Percentiles rank a stretch among this genome's conserved stretches.
Conservation (phyloP, 1,140 invertebrate genomes). For the Lordiphosa mommai region DNA sequence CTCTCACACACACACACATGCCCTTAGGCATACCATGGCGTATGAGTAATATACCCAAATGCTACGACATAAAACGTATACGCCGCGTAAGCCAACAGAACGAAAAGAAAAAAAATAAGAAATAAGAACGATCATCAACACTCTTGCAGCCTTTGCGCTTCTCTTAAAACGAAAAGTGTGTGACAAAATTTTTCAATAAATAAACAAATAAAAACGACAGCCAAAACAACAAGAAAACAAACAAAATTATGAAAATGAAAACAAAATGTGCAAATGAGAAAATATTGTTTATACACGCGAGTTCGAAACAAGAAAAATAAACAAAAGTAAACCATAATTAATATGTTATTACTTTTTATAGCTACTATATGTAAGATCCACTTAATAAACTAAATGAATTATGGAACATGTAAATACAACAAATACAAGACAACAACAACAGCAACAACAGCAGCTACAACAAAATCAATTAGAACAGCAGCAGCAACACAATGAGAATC, state of each 20-base stretch:
- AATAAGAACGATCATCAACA: background rate
- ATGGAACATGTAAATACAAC: conserved; percentile 78
- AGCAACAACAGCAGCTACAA: conserved; percentile 57
- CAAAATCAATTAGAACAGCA: conserved; percentile 66
- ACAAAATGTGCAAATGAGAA: conserved; percentile 25
- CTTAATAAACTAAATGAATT: conserved; percentile 56
- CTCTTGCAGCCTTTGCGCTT: conserved; percentile 11
- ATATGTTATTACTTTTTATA: conserved; percentile 26
- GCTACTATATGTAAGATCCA: conserved; percentile 34
- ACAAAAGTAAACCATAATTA: conserved; percentile 11
- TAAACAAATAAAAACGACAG: conserved; percentile 48
- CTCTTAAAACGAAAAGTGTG: conserved; percentile 46
- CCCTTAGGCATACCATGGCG: conserved; percentile 31
- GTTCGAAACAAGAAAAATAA: background rate
- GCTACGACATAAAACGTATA: conserved; percentile 64
- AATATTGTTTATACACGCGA: background rate
- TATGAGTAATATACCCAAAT: conserved; percentile 58
- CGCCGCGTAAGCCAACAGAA: conserved; percentile 38
- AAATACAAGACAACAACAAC: conserved; percentile 54
- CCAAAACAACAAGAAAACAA: conserved; percentile 31
- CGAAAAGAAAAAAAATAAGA: too few relatives aligned
- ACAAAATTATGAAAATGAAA: conserved; percentile 62
- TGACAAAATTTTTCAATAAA: conserved; percentile 68
- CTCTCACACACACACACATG: background rate
- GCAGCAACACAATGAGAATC: conserved; percentile 72